Conservation (phyloP, 2,113 vertebrate species). For the Mastomys natalensis region DNA sequence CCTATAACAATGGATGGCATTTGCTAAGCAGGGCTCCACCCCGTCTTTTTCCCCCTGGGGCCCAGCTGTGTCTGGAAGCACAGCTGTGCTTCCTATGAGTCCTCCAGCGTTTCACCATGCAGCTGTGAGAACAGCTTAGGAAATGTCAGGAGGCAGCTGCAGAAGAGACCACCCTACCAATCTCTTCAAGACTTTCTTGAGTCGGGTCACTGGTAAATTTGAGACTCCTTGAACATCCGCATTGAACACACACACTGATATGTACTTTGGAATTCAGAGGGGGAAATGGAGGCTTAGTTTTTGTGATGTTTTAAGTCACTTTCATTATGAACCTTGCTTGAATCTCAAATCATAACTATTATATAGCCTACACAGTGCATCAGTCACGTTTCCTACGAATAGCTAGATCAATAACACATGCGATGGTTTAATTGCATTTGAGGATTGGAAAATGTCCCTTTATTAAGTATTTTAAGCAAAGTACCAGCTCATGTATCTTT, state of each 20-base stretch:
- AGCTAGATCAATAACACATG: neutral
- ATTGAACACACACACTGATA: neutral
- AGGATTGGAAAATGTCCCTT: conserved; percentile 45
- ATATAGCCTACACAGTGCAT: neutral
- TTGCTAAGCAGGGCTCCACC: conserved; percentile 24
- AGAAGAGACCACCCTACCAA: neutral
- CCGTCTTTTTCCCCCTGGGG: conserved; percentile 33
- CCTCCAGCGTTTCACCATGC: conserved; percentile 32
- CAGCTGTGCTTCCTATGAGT: conserved; percentile 69
- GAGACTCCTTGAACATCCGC: neutral
- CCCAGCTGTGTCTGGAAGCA: conserved; percentile 73
- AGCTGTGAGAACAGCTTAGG: conserved; percentile 67
- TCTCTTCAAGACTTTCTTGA: neutral
- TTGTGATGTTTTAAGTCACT: conserved; percentile 15
- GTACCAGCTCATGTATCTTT: conserved; percentile 18
- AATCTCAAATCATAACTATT: conserved; percentile 36
- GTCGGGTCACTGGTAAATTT: neutral
- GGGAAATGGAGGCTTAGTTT: neutral
- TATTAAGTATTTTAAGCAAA: conserved; percentile 52
- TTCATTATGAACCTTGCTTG: neutral
- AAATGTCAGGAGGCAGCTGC: conserved; percentile 54
- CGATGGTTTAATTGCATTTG: conserved; percentile 46
- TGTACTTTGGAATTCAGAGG: neutral
- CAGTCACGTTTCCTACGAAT: conserved; percentile 50
- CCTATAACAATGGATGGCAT: conserved; percentile 12